A percentile compares a stretch with the other conserved stretches of the same genome.
phyloP scores from a whole-genome alignment of 2,888 invertebrate species.

The Dascillus cervinus region DNA sequence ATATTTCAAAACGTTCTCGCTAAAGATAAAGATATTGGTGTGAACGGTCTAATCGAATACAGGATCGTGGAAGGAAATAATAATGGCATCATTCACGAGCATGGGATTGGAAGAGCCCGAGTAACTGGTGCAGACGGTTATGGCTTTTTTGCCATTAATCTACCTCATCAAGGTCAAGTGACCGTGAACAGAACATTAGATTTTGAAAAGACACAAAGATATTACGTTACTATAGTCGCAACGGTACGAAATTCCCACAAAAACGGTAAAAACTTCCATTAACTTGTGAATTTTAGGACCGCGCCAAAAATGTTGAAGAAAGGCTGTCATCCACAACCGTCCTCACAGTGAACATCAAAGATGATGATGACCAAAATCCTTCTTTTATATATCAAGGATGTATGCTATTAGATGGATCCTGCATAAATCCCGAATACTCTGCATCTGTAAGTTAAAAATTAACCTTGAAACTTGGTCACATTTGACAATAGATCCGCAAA shows the following conservation, averaged over 20 bases:
- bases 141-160: slow-evolving; percentile 74
- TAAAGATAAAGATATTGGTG: slow-evolving; percentile 76
- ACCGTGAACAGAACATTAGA: slow-evolving; percentile 80
- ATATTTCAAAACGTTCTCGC: slow-evolving; percentile 77
- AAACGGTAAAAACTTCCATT: not conserved
- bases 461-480: not conserved
- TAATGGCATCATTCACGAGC: slow-evolving; percentile 48
- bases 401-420: slow-evolving; percentile 70
- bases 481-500: no score
- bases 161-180: slow-evolving; percentile 84
- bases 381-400: slow-evolving; percentile 87
- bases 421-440: slow-evolving; percentile 81
- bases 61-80: slow-evolving; percentile 65
- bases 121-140: slow-evolving; percentile 69
- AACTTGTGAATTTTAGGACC: slow-evolving; percentile 54
- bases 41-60: slow-evolving; percentile 83
- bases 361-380: slow-evolving; percentile 87
- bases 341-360: slow-evolving; percentile 74
- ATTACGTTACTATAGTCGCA: slow-evolving; percentile 81
- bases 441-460: slow-evolving; percentile 59
- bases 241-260: slow-evolving; percentile 56
- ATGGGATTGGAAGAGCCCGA: slow-evolving; percentile 48
- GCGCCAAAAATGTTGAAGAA: slow-evolving; percentile 68
- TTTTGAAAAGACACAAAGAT: slow-evolving; percentile 80
- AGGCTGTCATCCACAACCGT: slow-evolving; percentile 79